Evolutionary conservation across 1,140 invertebrate species (phyloP), one percentile per base, ranked within the genome.

Genomic region (Zaprionus kolodkinae): DNA sequence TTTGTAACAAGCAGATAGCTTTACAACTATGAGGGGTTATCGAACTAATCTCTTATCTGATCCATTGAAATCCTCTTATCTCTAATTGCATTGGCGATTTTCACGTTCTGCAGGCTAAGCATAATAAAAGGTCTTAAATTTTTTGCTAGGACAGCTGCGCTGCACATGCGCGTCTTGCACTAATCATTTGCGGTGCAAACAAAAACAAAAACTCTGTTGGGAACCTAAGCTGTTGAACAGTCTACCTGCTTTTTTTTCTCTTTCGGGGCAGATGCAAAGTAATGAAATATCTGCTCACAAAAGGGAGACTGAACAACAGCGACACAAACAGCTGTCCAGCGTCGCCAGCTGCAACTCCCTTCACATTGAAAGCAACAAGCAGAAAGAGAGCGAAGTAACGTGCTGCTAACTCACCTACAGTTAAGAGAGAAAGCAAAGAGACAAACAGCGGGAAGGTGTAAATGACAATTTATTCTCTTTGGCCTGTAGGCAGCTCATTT

Each of bases 281-380:
- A 30, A 30, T 30, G 27, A 56, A 21, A 79, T 80, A 82, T 88
- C 67, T 78, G 80, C 88, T 82, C 88, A 87, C 83, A 87, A 87
- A 83, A 83, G 84, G 81, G 48, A 68, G 70, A 56, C 62, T 57
- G 61, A 79, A 75, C 63, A 75, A 65, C 38, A 69, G 52, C 35
- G 45, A 10, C 21, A 60, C 38, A 38, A 56, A 13, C 63, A 55
- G 40, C 21, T 73, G 69, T 38, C 11, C 64, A 15, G 25, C 36
- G 38, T 9, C 15, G 50, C 63, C 67, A 71, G 68, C 72, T 71
- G 68, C 61, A 62, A 63, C 36, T 67, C 38, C 48, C 40, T 45
- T 48, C 6, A 6, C 33, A 35, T 35, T 35, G 27, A 55, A 15
- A 43, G 38, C 61, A 45, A 13, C 38, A 57, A 45, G 7, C n/a